Evolutionary conservation across 2,113 vertebrate genomes (phyloP), one percentile per base, ranked within the genome.

Genomic region (Clarias magur): DNA sequence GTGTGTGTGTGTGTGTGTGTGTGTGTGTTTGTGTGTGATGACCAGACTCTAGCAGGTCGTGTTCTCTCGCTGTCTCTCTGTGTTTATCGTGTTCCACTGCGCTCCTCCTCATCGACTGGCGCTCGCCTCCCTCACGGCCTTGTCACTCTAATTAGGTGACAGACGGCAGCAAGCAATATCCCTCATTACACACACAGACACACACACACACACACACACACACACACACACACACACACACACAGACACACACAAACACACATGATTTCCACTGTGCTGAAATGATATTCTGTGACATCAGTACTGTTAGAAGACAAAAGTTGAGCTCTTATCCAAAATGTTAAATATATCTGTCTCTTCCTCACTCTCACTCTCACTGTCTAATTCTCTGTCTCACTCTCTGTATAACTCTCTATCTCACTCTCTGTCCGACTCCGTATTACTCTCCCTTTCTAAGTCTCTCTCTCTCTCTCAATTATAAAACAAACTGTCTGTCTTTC

Each of bases 91-190:
- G 91, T 90, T 87, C 62, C 84, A 83, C 85, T 56, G 85, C 84
- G 78, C 88, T 91, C 87, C 84, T 90, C 87, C 87, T 90, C 83
- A 82, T 80, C 76, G 84, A 82, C 78, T 89, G 67, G 56, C 83
- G 59, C 80, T 75, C 65, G 19, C 34, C 85, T 92, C 87, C 88
- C 88, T 82, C 67, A 88, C 80, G 91, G 89, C 89, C 91, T 84
- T 92, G 91, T 91, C 91, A 91, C 83, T 91, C 88, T 92, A 92
- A 92, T 92, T 91, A 91, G 88, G 87, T 90, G 90, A 92, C 91
- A 92, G 90, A 89, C 89, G 80, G 91, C 86, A 88, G 73, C 62
- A 89, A 90, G 89, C 91, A 92, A 89, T 89, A 91, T 90, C 88
- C 91, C 80, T 89, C 89, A 89, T 91, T 91, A 90, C 84, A 27